Percentiles rank a stretch among this genome's conserved stretches.
phyloP scores from a whole-genome alignment of 2,888 invertebrate genomes.

The Tuta absoluta region DNA sequence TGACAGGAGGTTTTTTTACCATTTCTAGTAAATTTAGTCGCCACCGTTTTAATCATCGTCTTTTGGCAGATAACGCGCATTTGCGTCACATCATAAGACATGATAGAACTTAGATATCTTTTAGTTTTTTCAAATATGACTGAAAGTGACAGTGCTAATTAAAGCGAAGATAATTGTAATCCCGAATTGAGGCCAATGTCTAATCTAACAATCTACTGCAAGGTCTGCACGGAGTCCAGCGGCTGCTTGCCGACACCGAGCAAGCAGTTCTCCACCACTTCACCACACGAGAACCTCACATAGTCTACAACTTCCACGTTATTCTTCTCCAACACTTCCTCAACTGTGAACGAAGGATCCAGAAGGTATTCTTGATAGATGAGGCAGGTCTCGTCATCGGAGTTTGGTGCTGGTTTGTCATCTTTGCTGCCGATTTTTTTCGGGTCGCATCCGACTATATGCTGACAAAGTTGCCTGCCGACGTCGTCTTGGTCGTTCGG shows the following conservation, averaged over 20 bases:
- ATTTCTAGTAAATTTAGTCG: too few species aligned
- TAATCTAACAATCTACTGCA: constrained; percentile 80
- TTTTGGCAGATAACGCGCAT: too few species aligned
- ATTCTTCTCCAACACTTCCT: constrained; percentile 85
- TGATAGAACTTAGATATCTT: too few species aligned
- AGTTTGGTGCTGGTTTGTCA: constrained; percentile 83
- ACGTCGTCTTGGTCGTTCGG: constrained; percentile 67
- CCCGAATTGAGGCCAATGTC: too few species aligned
- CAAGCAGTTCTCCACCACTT: constrained; percentile 68
- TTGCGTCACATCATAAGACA: too few species aligned
- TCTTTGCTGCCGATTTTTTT: constrained; percentile 85
- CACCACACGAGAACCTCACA: constrained; percentile 93
- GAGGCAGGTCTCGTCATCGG: constrained; percentile 89
- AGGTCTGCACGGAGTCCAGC: constrained; percentile 82
- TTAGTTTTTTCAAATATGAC: too few species aligned
- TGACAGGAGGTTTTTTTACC: too few species aligned
- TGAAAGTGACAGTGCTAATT: too few species aligned
- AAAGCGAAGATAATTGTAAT: too few species aligned
- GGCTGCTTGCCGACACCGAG: constrained; percentile 76
- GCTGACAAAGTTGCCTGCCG: constrained; percentile 92
- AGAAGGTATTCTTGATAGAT: constrained; percentile 93
- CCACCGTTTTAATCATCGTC: too few species aligned
- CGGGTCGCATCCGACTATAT: constrained; percentile 95
- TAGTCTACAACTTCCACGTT: constrained; percentile 88
- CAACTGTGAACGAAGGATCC: constrained; percentile 88